Base-by-base conservation (phyloP, 2,888 invertebrate genomes). In the Keiferia lycopersicella region DNA sequence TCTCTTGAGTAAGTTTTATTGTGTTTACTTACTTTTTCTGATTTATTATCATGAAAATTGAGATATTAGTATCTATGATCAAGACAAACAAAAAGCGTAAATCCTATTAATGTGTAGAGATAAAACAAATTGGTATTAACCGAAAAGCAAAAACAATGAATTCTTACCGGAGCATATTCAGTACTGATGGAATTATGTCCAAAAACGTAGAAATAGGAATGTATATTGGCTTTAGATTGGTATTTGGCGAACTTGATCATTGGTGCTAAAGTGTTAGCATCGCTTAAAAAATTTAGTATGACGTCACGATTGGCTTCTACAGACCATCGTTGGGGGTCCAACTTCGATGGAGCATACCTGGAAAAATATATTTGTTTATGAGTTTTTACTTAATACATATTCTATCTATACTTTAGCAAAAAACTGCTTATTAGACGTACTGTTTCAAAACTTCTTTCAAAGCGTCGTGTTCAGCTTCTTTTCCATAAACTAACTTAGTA, bases 151-250 rank as follows among this genome's bases (percentile, higher is more conserved):
- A 16, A 45, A 6, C 11, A 6, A 10, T 18, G 10, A 22, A 53
- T 14, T 93, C 95, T 94, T 88, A 97, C 97, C 75, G 93, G 93
- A 57, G 96, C 94, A 83, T 95, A 95, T 68, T 96, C 95, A 67
- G 95, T 96, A 74, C 95, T 94, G 68, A 94, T 93, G 65, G 96
- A 96, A 71, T 96, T 96, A 80, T 98, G 97, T 6, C 95, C 94
- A 77, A 97, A 97, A 30, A 97, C 96, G 79, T 97, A 98, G 92
- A 98, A 96, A 83, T 96, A 97, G 63, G 96, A 96, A 77, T 95
- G 94, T 0, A 94, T 92, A 86, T 96, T 96, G 30, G 95, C 93
- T 71, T 93, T 93, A 4, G 96, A 94, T 77, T 97, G 96, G 81
- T 95, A 94, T 82, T 95, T 93, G 18, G 95, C 96, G 67, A 95